Percentiles rank a stretch among this genome's conserved stretches.
phyloP scores from a whole-genome alignment of 2,113 vertebrate genomes.

The Apistogramma diplotaenia region DNA sequence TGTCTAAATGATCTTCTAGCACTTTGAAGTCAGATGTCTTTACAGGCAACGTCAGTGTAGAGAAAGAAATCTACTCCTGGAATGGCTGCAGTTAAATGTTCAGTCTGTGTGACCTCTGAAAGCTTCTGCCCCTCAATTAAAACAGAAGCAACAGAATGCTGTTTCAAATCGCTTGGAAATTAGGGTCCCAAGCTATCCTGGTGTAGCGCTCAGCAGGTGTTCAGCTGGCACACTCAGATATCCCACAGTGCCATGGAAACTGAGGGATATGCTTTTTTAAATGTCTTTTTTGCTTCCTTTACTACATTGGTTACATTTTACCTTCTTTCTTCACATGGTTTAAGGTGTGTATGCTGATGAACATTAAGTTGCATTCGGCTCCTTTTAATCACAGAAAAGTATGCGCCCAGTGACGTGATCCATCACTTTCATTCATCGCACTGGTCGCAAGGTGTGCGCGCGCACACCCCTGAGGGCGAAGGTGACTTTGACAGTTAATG shows the following conservation, averaged over 20 bases:
- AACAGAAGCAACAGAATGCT: slow-evolving; percentile 56
- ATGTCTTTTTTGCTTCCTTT: neutral
- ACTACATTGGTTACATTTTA: neutral
- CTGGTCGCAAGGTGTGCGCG: neutral
- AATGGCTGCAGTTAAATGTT: slow-evolving; percentile 72
- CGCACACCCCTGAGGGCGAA: slow-evolving; percentile 57
- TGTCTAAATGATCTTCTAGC: neutral
- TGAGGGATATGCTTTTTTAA: neutral
- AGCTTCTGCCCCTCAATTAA: slow-evolving; percentile 66
- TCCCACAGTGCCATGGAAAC: slow-evolving; percentile 6
- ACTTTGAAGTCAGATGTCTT: neutral
- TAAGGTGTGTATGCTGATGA: neutral
- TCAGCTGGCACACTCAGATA: slow-evolving; percentile 36
- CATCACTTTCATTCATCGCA: neutral
- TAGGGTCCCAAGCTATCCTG: slow-evolving; percentile 58
- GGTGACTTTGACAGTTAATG: slow-evolving; percentile 82
- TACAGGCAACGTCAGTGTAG: slow-evolving; percentile 15
- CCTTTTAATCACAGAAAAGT: neutral
- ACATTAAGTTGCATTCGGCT: neutral
- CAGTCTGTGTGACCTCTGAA: slow-evolving; percentile 68
- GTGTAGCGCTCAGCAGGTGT: slow-evolving; percentile 57
- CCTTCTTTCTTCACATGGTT: neutral
- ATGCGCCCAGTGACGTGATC: neutral
- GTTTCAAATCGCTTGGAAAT: slow-evolving; percentile 72
- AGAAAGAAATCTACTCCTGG: slow-evolving; percentile 39